Base-by-base conservation (phyloP, 2,888 invertebrate species). In the Xestia rhomboidea region DNA sequence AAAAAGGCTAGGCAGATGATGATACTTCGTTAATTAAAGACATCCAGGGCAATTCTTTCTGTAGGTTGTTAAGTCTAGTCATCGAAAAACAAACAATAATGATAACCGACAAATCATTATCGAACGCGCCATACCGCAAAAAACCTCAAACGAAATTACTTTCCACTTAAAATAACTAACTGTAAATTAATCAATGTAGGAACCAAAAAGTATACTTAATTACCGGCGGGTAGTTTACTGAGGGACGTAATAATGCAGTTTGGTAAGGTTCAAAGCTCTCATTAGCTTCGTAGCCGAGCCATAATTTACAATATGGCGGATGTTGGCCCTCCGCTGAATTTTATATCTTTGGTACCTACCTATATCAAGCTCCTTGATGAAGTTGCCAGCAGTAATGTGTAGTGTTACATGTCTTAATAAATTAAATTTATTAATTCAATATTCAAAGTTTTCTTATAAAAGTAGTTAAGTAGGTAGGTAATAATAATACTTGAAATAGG, bases 231-330 rank as follows among this genome's bases (percentile, higher is more conserved):
- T 82, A 80, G 62, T 81, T 85, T 75, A 81, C 80, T 73, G 84
- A 67, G 79, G 74, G 76, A 87, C 77, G 34, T 84, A 87, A 87
- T 87, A 89, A 90, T 90, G 90, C 88, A 82, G 90, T 89, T 87
- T 79, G 88, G 84, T 80, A 73, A 89, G 89, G 92, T 92, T 93
- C 92, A 92, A 92, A 87, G 92, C 80, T 89, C 93, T 91, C 90
- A 91, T 93, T 93, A 91, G 89, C 81, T 85, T 87, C 86, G 85
- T 88, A 89, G 86, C 82, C 74, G 81, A 81, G 77, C 80, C 81
- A 81, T 83, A 91, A 86, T 87, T 89, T 77, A 62, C 68, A 83
- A 91, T 89, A 89, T 84, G 88, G 85, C 89, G 90, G 87, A 91
- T 88, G 90, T 89, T 77, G 84, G 79, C 77, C 83, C 81, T 76